These are phyloP conservation scores for Nyctalus aviator DNA, from an alignment of 2,797 vertebrate species.

Conservation along the genomic window DNA sequence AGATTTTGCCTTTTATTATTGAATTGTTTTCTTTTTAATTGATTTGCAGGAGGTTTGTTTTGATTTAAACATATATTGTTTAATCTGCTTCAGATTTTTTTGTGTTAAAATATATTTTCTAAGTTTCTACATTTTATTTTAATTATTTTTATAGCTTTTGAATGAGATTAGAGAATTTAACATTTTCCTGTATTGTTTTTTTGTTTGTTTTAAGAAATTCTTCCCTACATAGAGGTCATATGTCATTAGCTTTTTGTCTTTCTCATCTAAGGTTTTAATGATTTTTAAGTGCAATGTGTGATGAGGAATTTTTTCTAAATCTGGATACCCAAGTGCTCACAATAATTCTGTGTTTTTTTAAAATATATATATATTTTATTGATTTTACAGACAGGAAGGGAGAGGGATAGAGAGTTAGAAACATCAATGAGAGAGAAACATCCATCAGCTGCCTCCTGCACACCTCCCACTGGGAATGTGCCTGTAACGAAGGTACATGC, in stretches of 20 bases:
- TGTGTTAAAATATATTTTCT: neutral
- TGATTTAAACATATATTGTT: neutral
- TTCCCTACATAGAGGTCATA: neutral
- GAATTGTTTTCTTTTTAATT: neutral
- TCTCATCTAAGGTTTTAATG: slow-evolving; percentile 18
- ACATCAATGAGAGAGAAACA: no score
- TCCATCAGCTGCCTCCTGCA: no score
- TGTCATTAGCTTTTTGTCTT: slow-evolving; percentile 4
- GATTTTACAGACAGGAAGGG: no score
- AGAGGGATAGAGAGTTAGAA: no score
- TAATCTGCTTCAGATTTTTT: neutral
- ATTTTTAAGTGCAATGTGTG: neutral
- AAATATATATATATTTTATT: no score
- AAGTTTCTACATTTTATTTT: neutral
- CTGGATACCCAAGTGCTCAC: neutral
- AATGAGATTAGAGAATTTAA: slow-evolving; percentile 20
- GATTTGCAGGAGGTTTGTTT: neutral
- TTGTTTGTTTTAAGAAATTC: neutral
- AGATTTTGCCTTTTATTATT: neutral
- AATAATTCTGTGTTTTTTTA: neutral
- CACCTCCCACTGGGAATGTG: no score
- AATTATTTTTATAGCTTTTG: slow-evolving; percentile 30
- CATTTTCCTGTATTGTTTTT: slow-evolving; percentile 9
- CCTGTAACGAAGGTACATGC: no score
- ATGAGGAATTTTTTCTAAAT: neutral